Base-by-base conservation (phyloP, 2,797 vertebrate genomes). In the Pyrocephalus nanus region DNA sequence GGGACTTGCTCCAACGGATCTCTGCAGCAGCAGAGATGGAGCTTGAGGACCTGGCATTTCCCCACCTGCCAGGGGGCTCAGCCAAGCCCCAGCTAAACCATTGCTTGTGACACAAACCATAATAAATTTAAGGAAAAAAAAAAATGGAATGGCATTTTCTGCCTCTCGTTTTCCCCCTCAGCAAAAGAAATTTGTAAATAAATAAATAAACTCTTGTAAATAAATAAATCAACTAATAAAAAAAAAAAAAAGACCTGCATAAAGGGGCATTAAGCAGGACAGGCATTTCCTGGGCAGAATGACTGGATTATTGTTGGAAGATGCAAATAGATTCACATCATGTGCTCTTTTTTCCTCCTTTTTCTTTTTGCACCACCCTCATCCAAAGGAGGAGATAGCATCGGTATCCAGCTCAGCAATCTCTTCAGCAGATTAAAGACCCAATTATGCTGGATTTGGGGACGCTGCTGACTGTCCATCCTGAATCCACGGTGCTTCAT, bases 321-420 rank as follows among this genome's bases (percentile, higher is more conserved):
- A 94, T 53, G 85, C 82, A 91, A 96, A 96, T 95, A 91, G 91
- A 95, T 90, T 92, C 93, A 58, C 81, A 81, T 86, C 78, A 72
- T 91, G 95, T 48, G 72, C 92, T 71, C 61, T 51, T 73, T 51
- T 73, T 22, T 12, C 14, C 23, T 38, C 55, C 11, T 84, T 64
- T 55, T 60, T 10, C 70, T 87, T 87, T 87, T 57, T 65, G 64
- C 32, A 13, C 45, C 65, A 74, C 40, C 17, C 69, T 88, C 61
- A n/a, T 26, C 69, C 32, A 60, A 67, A 92, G 87, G 60, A 93
- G 83, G 26, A 57, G 72, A 90, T 11, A 15, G 51, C 0, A 0
- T 36, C 0, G 2, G 69, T 54, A 18, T 38, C 93, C 76, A 40
- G 42, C 81, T 90, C 57, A 15, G 85, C 79, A 75, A 53, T 78